These are phyloP conservation scores for Argya squamiceps DNA, from an alignment of 2,797 vertebrate species.

Conservation along the genomic window DNA sequence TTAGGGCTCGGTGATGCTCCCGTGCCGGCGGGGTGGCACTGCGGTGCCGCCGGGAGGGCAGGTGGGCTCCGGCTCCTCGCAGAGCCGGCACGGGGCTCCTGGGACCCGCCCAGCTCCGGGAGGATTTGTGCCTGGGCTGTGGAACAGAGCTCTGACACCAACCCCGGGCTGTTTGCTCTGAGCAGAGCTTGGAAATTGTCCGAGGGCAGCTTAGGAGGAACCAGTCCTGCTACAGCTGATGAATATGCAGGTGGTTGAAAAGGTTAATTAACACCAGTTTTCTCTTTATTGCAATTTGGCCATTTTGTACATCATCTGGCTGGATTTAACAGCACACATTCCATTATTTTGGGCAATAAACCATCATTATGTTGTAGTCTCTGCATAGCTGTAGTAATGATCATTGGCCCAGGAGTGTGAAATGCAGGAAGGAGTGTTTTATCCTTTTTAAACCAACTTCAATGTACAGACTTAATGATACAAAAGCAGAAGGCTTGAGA, in stretches of 20 bases:
- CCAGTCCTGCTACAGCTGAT: neutral
- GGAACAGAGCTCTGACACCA: neutral
- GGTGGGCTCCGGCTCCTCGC: fast-evolving
- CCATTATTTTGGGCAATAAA: neutral
- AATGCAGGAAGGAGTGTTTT: neutral
- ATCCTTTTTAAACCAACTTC: neutral
- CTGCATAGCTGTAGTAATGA: fast-evolving
- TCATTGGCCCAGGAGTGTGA: neutral
- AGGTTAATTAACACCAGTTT: neutral
- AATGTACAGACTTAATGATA: neutral
- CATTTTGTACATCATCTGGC: neutral
- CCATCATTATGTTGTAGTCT: neutral
- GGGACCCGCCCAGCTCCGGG: fast-evolving
- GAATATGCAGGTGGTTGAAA: neutral
- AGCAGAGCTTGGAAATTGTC: neutral
- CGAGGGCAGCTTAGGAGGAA: neutral
- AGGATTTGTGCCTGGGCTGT: neutral
- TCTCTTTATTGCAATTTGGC: neutral
- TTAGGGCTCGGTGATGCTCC: neutral
- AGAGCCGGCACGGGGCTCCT: fast-evolving
- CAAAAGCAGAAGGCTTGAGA: neutral
- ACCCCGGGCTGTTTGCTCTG: neutral
- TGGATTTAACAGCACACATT: neutral
- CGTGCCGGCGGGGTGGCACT: fast-evolving
- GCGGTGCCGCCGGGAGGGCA: fast-evolving